These are phyloP conservation scores for Terrapene triunguis DNA, from an alignment of 2,113 vertebrate genomes.

Conservation along the genomic window DNA sequence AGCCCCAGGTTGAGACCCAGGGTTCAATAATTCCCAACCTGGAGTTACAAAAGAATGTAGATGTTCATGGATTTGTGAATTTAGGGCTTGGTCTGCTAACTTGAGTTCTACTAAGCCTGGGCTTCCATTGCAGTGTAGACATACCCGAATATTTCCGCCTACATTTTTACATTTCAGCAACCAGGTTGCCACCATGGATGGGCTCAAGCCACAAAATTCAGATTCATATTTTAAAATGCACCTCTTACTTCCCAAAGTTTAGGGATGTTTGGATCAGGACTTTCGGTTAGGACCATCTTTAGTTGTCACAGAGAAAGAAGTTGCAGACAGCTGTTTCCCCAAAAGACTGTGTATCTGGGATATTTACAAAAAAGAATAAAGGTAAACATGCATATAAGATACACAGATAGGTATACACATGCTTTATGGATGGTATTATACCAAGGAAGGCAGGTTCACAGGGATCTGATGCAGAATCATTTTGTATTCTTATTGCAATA, in stretches of 20 bases:
- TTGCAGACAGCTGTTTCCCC: not conserved
- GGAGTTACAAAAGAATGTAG: not conserved
- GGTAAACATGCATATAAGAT: not conserved
- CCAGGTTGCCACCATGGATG: not conserved
- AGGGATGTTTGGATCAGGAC: not conserved
- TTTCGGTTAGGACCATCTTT: not conserved
- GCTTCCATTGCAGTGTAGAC: not conserved
- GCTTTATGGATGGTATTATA: not conserved
- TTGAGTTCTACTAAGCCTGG: not conserved
- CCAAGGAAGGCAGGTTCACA: not conserved
- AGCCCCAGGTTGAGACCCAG: not conserved
- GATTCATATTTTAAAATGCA: not conserved
- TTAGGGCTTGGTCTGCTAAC: not conserved
- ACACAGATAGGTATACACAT: not conserved
- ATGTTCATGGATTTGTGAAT: not conserved
- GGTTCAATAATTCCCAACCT: not conserved
- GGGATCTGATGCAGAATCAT: not conserved
- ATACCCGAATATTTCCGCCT: not conserved
- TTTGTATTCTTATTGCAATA: conserved; percentile 44
- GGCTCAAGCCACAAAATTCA: fast-evolving
- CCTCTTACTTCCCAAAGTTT: not conserved
- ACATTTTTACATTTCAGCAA: not conserved
- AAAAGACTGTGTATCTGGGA: not conserved
- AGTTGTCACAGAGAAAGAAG: not conserved
- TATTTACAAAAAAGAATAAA: not conserved